Conservation (phyloP, 35 echinoderm and acorn worm species). For the Nesometra sesokonis region DNA sequence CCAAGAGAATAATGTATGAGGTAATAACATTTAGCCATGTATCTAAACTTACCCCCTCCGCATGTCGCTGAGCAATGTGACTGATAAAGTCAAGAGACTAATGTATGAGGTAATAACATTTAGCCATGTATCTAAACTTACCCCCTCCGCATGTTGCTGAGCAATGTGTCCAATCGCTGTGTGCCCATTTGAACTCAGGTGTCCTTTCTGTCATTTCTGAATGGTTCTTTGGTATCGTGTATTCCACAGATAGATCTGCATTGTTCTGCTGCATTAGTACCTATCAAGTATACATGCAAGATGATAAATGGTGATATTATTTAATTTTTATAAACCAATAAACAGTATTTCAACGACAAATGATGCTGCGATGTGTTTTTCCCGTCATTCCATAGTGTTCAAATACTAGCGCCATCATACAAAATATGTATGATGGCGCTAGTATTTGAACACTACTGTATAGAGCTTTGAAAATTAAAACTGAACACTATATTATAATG, state of each 20-base stretch:
- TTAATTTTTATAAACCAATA: neutral
- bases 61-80: constrained; percentile 68
- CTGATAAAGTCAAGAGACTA: constrained; percentile 27
- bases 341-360: neutral
- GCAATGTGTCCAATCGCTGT: constrained; percentile 61
- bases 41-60: no score
- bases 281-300: neutral
- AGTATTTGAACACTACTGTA: no score
- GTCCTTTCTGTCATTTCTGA: constrained; percentile 22
- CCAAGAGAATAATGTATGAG: neutral
- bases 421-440: no score
- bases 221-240: constrained; percentile 56
- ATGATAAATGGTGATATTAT: neutral
- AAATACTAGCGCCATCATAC: no score
- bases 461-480: no score
- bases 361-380: no score
- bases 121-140: constrained; percentile 16
- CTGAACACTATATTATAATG: no score
- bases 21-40: no score
- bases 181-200: constrained; percentile 34
- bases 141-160: constrained; percentile 74
- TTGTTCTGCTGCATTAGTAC: constrained; percentile 1
- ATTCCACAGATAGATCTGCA: constrained; percentile 51
- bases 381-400: no score
- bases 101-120: no score